These are phyloP conservation scores for Dugesia japonica DNA, from an alignment of 2,888 invertebrate genomes.

Conservation along the genomic window DNA sequence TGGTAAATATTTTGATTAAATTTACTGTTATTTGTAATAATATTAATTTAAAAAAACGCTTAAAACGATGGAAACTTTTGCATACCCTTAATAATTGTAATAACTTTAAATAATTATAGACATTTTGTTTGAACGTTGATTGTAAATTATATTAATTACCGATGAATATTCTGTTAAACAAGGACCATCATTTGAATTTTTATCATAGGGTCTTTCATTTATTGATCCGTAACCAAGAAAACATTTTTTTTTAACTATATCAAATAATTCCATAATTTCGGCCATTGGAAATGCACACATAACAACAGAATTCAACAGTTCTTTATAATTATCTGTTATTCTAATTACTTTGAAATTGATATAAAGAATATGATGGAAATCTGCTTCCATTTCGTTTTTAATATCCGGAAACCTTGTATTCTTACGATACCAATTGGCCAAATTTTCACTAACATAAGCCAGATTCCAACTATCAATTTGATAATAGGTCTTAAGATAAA, in stretches of 20 bases:
- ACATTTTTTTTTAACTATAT: background rate
- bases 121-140: too few species aligned
- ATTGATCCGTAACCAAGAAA: background rate
- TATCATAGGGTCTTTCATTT: background rate
- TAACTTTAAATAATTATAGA: too few species aligned
- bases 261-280: constrained; percentile 6
- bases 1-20: too few species aligned
- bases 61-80: too few species aligned
- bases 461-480: background rate
- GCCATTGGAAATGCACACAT: background rate
- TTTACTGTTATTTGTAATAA: too few species aligned
- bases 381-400: background rate
- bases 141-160: too few species aligned
- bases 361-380: background rate
- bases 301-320: background rate
- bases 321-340: background rate
- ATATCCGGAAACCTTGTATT: background rate
- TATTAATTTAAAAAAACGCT: too few species aligned
- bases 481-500: constrained; percentile 7
- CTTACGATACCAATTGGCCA: background rate
- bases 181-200: background rate
- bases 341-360: background rate
- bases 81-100: too few species aligned
- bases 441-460: background rate
- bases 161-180: background rate